Evolutionary conservation across 2,113 vertebrate genomes (phyloP).

Genomic region (Amblyornis subalaris): DNA sequence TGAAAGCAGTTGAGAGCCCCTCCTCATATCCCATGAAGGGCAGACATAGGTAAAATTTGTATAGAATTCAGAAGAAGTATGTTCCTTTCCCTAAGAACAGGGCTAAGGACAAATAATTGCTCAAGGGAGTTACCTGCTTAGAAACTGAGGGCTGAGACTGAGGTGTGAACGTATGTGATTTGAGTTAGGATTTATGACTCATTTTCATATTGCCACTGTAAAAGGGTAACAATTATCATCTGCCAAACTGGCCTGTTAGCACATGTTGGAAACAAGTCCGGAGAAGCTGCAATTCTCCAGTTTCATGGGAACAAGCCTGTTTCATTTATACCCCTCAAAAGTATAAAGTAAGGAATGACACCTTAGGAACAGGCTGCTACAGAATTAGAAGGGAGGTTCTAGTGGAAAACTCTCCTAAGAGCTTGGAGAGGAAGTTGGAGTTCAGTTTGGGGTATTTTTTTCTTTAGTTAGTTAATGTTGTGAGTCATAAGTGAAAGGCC

Average conservation of each 20-base stretch:
- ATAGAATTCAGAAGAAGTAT: neutral
- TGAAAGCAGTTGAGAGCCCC: neutral
- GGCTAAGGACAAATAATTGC: neutral
- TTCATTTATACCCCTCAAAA: neutral
- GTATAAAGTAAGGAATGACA: neutral
- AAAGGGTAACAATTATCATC: neutral
- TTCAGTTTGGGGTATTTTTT: neutral
- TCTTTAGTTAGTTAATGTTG: neutral
- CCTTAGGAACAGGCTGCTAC: neutral
- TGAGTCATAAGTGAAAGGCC: neutral
- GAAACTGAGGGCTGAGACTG: neutral
- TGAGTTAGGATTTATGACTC: neutral
- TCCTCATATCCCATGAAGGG: neutral
- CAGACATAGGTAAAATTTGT: neutral
- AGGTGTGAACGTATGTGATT: neutral
- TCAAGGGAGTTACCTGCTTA: neutral
- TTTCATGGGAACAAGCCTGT: neutral
- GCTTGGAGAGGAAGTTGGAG: neutral
- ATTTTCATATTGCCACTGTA: conserved; percentile 2
- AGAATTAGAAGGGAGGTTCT: neutral
- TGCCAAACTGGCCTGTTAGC: neutral
- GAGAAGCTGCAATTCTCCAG: fast-evolving
- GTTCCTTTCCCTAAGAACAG: neutral
- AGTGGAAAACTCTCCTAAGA: neutral
- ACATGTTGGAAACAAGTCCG: neutral